These are phyloP conservation scores for Achroia grisella DNA, from an alignment of 1,140 invertebrate species.

Conservation along the genomic window DNA sequence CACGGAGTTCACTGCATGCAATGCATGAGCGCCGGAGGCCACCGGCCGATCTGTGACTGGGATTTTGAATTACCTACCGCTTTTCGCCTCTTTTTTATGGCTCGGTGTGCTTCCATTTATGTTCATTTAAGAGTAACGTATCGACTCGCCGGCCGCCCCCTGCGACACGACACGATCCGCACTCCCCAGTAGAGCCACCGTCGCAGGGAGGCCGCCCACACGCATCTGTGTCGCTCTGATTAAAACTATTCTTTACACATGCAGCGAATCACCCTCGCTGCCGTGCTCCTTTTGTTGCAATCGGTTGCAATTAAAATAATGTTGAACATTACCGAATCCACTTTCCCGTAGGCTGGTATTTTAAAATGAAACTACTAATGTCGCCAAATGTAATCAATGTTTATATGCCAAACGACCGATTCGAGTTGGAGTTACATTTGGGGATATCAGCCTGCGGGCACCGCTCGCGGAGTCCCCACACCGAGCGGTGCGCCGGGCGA, in stretches of 20 bases:
- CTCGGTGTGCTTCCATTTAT: conserved; percentile 68
- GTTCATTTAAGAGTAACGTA: conserved; percentile 24
- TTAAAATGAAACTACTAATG: too few species aligned
- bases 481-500: too few species aligned
- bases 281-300: too few species aligned
- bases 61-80: conserved; percentile 64
- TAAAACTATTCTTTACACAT: conserved; percentile 3
- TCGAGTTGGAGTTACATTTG: too few species aligned
- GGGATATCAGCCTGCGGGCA: too few species aligned
- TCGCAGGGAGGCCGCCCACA: conserved; percentile 2
- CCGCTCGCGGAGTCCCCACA: too few species aligned
- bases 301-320: too few species aligned
- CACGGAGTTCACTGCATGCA: conserved; percentile 39
- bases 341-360: too few species aligned
- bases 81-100: conserved; percentile 66
- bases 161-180: background rate
- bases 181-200: background rate
- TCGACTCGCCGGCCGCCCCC: background rate
- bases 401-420: too few species aligned
- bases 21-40: conserved; percentile 40
- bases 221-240: conserved; percentile 30
- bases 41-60: conserved; percentile 51
- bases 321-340: too few species aligned
- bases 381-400: too few species aligned
- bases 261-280: too few species aligned